phyloP scores from a whole-genome alignment of 2,113 vertebrate genomes.

The Crotalus horridus region DNA sequence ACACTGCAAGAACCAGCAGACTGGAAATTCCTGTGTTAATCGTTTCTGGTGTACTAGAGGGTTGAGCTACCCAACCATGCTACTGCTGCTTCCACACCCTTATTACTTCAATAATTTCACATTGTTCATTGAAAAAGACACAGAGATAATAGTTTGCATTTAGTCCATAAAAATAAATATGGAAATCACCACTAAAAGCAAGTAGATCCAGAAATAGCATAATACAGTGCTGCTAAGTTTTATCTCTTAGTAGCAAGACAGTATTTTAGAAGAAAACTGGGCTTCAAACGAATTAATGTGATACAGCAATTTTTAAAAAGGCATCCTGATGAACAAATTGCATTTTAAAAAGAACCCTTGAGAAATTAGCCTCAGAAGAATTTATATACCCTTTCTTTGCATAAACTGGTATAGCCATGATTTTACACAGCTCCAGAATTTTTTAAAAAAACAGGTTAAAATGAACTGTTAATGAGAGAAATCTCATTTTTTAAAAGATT shows the following conservation, averaged over 20 bases:
- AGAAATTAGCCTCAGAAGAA: not conserved
- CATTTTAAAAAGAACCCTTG: not conserved
- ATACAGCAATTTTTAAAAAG: not conserved
- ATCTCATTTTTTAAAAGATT: not conserved
- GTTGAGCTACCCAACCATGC: constrained; percentile 22
- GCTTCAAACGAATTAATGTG: not conserved
- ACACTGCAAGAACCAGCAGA: constrained; percentile 1
- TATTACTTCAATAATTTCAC: not conserved
- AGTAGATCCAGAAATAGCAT: not conserved
- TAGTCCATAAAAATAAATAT: not conserved
- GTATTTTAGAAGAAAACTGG: constrained; percentile 16
- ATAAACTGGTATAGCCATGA: constrained; percentile 10
- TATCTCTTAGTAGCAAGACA: not conserved
- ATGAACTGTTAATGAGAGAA: not conserved
- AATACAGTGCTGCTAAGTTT: not conserved
- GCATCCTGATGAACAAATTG: not conserved
- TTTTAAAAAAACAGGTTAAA: not conserved
- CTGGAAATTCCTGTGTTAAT: not conserved
- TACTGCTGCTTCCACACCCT: constrained; percentile 12
- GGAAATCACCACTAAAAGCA: constrained; percentile 17
- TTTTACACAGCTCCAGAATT: not conserved
- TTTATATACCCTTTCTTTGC: not conserved
- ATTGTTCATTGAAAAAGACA: not conserved
- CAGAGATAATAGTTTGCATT: not conserved
- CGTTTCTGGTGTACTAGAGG: not conserved